Conservation (phyloP, 1,140 invertebrate species). For the Hyposmocoma kahamanoa region DNA sequence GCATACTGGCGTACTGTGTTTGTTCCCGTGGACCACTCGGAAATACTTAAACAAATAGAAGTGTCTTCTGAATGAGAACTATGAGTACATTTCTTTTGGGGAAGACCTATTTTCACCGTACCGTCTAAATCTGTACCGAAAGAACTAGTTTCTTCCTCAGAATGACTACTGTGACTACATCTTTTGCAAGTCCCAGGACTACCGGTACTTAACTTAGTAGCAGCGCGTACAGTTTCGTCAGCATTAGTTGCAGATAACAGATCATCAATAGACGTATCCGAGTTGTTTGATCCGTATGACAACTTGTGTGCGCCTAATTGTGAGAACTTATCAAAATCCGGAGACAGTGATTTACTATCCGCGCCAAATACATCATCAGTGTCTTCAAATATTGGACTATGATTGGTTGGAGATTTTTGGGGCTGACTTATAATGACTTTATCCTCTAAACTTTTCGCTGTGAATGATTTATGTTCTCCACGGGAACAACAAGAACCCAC, state of each 20-base stretch:
- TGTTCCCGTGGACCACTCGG: slow-evolving; percentile 88
- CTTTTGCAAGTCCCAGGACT: slow-evolving; percentile 73
- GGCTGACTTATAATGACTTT: slow-evolving; percentile 76
- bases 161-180: slow-evolving; percentile 78
- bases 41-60: slow-evolving; percentile 86
- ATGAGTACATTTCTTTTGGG: slow-evolving; percentile 83
- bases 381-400: slow-evolving; percentile 78
- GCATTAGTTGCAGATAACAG: slow-evolving; percentile 70
- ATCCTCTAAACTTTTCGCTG: slow-evolving; percentile 53
- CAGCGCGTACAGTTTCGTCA: slow-evolving; percentile 56
- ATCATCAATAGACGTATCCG: slow-evolving; percentile 77
- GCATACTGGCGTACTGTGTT: slow-evolving; percentile 85
- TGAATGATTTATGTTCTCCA: slow-evolving; percentile 57
- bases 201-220: slow-evolving; percentile 48
- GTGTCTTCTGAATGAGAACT: slow-evolving; percentile 89
- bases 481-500: slow-evolving; percentile 66
- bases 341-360: slow-evolving; percentile 74
- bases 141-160: slow-evolving; percentile 79
- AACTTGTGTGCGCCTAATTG: slow-evolving; percentile 69
- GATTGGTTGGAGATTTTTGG: slow-evolving; percentile 74
- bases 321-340: slow-evolving; percentile 71
- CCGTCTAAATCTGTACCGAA: slow-evolving; percentile 84
- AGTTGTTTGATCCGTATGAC: slow-evolving; percentile 78
- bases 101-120: slow-evolving; percentile 83
- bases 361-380: slow-evolving; percentile 79